Conservation (phyloP, 1,140 invertebrate species). For the Apis laboriosa region DNA sequence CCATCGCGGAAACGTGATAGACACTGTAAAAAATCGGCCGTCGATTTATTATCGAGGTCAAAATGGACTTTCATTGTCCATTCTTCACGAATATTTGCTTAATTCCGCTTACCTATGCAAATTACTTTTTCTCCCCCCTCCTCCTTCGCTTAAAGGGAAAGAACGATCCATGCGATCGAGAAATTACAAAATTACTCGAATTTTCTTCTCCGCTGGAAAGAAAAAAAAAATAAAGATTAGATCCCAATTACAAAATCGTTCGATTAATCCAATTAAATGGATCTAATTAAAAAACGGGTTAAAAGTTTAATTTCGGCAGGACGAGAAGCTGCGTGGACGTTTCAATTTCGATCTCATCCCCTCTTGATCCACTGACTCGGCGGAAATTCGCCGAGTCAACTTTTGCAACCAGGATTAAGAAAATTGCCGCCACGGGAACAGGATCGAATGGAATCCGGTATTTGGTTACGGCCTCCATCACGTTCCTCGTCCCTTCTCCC, state of each 20-base stretch:
- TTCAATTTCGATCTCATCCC: constrained; percentile 59
- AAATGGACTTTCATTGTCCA: not conserved
- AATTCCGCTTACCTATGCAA: too few species aligned
- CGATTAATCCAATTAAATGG: not conserved
- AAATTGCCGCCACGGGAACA: constrained; percentile 40
- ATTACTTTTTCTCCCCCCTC: too few species aligned
- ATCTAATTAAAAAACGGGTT: not conserved
- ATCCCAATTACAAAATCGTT: not conserved
- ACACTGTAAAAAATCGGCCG: not conserved
- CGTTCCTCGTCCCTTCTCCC: constrained; percentile 5
- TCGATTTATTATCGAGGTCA: not conserved
- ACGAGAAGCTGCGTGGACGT: not conserved
- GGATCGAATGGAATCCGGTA: not conserved
- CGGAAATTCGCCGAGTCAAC: constrained; percentile 23
- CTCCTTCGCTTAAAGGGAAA: too few species aligned
- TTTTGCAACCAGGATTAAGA: constrained; percentile 50
- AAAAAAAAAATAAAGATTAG: too few species aligned
- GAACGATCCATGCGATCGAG: too few species aligned
- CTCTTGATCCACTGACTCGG: constrained; percentile 56
- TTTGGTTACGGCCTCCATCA: constrained; percentile 32
- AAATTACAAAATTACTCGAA: too few species aligned
- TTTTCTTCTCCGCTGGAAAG: too few species aligned
- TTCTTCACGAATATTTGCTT: not conserved
- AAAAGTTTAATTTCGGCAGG: not conserved
- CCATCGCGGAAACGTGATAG: not conserved